Evolutionary conservation across 2,888 invertebrate species (phyloP), one percentile per base, ranked within the genome.

Genomic region (Sialis fuliginosa): DNA sequence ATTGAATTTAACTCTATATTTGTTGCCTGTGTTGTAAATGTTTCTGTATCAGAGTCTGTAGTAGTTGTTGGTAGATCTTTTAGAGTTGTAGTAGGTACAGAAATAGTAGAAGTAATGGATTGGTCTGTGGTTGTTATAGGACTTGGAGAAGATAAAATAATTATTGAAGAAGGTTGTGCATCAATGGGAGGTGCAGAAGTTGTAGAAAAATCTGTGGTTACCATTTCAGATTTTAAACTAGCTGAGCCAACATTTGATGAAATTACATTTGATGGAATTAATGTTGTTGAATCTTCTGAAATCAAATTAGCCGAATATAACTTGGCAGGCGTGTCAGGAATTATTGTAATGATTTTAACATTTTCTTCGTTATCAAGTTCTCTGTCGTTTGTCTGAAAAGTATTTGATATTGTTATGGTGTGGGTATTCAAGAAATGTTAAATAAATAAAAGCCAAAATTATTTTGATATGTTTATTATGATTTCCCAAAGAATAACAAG

Each of bases 311-410:
- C 47, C n/a, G 47, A 47, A 35, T 42, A 47, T 13, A 47, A n/a
- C 13, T 34, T 47, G 9, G 34, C 9, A 12, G 34, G 22, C 12
- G 34, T 33, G 22, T 39, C 13, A 9, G 47, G 42, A 13, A 42
- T 42, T 9, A 47, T 35, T 6, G 47, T 47, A n/a, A 47, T 10
- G 30, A 47, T 47, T 42, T 47, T 22, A 22, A 22, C 47, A 33
- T 39, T 33, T 33, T 42, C 58, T 52, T 56, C 55, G 48, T 46
- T 55, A 54, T 49, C 54, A 48, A 54, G 55, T 54, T 53, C 53
- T 55, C 55, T 58, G 53, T 55, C 51, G 52, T 56, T 58, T 58
- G 61, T 57, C 59, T 61, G 57, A 35, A 45, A 33, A 45, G 9
- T 35, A 37, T 37, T 37, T 37, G 35, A n/a, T 9, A 35, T 22